phyloP scores from a whole-genome alignment of 2,888 invertebrate species.

The Dasypogon diadema region DNA sequence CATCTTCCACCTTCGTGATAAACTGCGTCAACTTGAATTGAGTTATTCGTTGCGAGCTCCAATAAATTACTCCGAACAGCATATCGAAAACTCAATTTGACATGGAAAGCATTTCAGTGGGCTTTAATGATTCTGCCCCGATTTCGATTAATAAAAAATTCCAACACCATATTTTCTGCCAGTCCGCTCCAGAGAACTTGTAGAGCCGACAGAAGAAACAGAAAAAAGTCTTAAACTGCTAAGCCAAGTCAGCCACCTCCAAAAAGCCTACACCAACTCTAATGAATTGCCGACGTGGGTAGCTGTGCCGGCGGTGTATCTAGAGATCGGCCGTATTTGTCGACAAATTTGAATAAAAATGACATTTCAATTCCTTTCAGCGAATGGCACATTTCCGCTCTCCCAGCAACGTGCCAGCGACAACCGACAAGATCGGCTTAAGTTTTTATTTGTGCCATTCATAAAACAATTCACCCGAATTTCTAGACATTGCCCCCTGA shows the following conservation, averaged over 20 bases:
- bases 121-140: slow-evolving; percentile 10
- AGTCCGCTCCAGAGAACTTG: not conserved
- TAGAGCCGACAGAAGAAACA: not conserved
- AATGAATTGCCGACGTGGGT: slow-evolving; percentile 49
- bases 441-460: slow-evolving; percentile 28
- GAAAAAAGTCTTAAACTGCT: slow-evolving; percentile 1
- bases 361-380: slow-evolving; percentile 53
- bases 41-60: not conserved
- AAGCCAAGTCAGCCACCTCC: slow-evolving; percentile 37
- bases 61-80: not conserved
- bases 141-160: slow-evolving; percentile 10
- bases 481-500: not conserved
- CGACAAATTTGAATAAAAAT: slow-evolving; percentile 55
- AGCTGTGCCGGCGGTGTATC: slow-evolving; percentile 14
- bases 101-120: not conserved
- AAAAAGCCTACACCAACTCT: slow-evolving; percentile 49
- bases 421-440: not conserved
- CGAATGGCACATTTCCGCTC: slow-evolving; percentile 34
- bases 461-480: slow-evolving; percentile 31
- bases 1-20: no score
- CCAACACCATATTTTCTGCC: not conserved
- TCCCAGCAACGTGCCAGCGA: slow-evolving; percentile 8
- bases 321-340: slow-evolving; percentile 28
- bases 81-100: not conserved
- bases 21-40: no score